Evolutionary conservation across 2,888 invertebrate genomes (phyloP).

Genomic region (Conomelus anceps): DNA sequence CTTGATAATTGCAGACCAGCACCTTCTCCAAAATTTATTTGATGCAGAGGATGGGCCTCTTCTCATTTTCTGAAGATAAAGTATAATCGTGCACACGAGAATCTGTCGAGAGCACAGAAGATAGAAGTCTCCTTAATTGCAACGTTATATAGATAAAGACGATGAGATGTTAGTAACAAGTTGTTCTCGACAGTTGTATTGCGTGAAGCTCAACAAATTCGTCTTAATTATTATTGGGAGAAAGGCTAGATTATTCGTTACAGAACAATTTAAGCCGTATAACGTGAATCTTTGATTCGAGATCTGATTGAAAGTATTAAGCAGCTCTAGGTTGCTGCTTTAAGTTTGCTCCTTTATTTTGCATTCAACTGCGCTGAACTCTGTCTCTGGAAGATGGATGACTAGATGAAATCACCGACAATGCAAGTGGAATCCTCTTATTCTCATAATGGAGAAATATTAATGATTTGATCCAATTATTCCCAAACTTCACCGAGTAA

Average conservation of each 20-base stretch:
- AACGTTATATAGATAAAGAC: too few species aligned
- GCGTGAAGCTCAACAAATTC: neutral
- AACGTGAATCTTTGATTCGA: neutral
- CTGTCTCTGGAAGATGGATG: neutral
- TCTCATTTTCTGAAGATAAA: neutral
- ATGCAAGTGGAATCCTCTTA: neutral
- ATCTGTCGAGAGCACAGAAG: too few species aligned
- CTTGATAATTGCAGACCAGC: neutral
- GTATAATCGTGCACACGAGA: too few species aligned
- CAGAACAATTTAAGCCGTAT: neutral
- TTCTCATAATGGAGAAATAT: neutral
- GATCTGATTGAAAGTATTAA: neutral
- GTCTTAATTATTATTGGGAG: neutral
- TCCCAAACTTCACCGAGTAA: neutral
- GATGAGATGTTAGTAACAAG: neutral
- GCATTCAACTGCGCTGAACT: neutral
- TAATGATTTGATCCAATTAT: neutral
- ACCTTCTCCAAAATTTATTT: neutral
- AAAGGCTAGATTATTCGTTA: neutral
- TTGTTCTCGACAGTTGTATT: neutral
- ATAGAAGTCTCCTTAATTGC: neutral
- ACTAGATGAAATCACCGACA: neutral
- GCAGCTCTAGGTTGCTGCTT: neutral
- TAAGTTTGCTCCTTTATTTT: neutral
- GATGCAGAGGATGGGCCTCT: neutral